phyloP scores from a whole-genome alignment of 2,113 vertebrate genomes.

The Agapornis roseicollis region DNA sequence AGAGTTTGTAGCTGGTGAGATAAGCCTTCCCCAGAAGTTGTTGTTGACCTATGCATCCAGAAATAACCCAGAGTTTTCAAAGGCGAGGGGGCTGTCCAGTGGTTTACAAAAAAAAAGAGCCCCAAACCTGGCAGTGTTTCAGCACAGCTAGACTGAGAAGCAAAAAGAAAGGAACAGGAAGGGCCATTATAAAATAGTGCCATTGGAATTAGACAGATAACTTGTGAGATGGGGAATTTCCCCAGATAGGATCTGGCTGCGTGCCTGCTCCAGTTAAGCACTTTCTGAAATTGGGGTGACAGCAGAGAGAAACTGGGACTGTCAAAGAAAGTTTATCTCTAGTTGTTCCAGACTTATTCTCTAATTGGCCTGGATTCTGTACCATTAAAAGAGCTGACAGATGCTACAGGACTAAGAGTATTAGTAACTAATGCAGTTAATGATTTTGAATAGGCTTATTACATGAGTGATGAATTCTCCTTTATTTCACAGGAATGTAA shows the following conservation, averaged over 20 bases:
- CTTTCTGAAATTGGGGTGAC: neutral
- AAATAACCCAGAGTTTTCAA: conserved; percentile 24
- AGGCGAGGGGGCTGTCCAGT: neutral
- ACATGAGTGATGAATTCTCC: neutral
- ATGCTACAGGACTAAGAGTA: neutral
- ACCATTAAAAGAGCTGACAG: neutral
- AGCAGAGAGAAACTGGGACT: neutral
- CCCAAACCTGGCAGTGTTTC: neutral
- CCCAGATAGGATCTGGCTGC: neutral
- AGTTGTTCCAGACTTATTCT: neutral
- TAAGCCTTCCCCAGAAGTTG: neutral
- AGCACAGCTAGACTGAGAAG: neutral
- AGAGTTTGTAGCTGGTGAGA: neutral
- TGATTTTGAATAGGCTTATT: neutral
- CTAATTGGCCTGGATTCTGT: neutral
- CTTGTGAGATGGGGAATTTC: neutral
- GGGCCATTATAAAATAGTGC: neutral
- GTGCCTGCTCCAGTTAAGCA: neutral
- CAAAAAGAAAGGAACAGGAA: conserved; percentile 3
- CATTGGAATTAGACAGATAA: conserved; percentile 6
- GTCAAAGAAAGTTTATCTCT: neutral
- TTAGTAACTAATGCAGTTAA: conserved; percentile 29
- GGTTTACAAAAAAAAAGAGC: neutral
- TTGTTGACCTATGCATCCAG: neutral
- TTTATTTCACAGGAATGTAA: conserved; percentile 1